Evolutionary conservation across 2,888 invertebrate genomes (phyloP).

Genomic region (Marasmarcha lunaedactyla): DNA sequence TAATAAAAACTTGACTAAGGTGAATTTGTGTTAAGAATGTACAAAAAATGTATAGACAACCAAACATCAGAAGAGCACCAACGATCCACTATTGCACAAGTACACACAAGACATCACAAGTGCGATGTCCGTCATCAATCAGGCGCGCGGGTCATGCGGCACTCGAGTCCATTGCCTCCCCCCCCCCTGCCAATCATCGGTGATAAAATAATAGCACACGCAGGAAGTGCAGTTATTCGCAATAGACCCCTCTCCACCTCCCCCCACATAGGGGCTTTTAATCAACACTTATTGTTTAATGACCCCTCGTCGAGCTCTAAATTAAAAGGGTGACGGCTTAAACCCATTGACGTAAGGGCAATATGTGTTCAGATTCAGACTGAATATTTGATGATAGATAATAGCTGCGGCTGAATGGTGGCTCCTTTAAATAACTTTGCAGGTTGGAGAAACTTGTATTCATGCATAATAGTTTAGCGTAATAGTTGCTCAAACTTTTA

Average conservation of each 20-base stretch:
- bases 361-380: slow-evolving; percentile 53
- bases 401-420: slow-evolving; percentile 20
- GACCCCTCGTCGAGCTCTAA: slow-evolving; percentile 65
- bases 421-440: slow-evolving; percentile 11
- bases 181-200: slow-evolving; percentile 59
- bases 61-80: too few relatives aligned
- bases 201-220: slow-evolving; percentile 63
- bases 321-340: slow-evolving; percentile 68
- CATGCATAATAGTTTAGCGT: too few relatives aligned
- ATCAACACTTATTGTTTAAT: slow-evolving; percentile 72
- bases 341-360: slow-evolving; percentile 63
- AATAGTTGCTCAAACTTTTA: too few relatives aligned
- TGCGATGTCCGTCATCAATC: too few relatives aligned
- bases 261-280: slow-evolving; percentile 67
- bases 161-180: slow-evolving; percentile 28
- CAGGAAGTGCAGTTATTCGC: slow-evolving; percentile 67
- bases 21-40: too few relatives aligned
- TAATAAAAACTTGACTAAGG: too few relatives aligned
- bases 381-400: slow-evolving; percentile 56
- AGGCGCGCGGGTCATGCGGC: slow-evolving; percentile 5
- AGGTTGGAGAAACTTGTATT: slow-evolving; percentile 3
- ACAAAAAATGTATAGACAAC: too few relatives aligned
- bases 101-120: too few relatives aligned
- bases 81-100: too few relatives aligned
- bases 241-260: slow-evolving; percentile 25